phyloP scores from a whole-genome alignment of 2,113 vertebrate species.

The Thryonomys swinderianus region DNA sequence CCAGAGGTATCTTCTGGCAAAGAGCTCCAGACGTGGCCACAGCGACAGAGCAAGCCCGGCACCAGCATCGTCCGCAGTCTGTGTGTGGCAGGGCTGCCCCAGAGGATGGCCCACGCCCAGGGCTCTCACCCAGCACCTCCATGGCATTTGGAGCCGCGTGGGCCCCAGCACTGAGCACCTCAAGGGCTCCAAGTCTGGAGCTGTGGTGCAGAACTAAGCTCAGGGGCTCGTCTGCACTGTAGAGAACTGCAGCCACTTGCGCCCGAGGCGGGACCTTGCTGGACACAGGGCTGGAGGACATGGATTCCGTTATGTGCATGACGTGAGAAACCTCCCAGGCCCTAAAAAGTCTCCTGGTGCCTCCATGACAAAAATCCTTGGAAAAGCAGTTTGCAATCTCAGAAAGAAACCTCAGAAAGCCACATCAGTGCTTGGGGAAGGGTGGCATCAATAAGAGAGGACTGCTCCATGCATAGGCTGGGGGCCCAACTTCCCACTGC shows the following conservation, averaged over 20 bases:
- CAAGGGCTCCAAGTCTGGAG: not conserved
- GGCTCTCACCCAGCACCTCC: no score
- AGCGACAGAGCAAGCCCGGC: not conserved
- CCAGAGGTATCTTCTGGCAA: not conserved
- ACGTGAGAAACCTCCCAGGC: not conserved
- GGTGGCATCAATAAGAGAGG: rapidly evolving
- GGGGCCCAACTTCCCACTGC: not conserved
- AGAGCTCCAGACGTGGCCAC: not conserved
- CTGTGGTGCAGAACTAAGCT: rapidly evolving
- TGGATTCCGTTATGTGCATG: rapidly evolving
- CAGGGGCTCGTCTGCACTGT: not conserved
- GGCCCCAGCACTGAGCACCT: not conserved
- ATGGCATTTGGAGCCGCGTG: no score
- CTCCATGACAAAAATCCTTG: not conserved
- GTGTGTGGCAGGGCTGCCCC: not conserved
- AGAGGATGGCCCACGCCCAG: not conserved
- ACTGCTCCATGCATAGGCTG: rapidly evolving
- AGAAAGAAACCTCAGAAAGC: not conserved
- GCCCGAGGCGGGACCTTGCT: rapidly evolving
- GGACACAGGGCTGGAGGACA: not conserved
- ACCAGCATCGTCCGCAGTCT: not conserved
- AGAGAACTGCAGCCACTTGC: not conserved
- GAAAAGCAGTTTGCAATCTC: not conserved
- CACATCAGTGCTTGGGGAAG: rapidly evolving
- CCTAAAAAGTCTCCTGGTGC: not conserved